Percentiles rank a stretch among this genome's conserved stretches.
Evolutionary conservation across 2,888 invertebrate species (phyloP).

Genomic region (Drosophila demipolita): DNA sequence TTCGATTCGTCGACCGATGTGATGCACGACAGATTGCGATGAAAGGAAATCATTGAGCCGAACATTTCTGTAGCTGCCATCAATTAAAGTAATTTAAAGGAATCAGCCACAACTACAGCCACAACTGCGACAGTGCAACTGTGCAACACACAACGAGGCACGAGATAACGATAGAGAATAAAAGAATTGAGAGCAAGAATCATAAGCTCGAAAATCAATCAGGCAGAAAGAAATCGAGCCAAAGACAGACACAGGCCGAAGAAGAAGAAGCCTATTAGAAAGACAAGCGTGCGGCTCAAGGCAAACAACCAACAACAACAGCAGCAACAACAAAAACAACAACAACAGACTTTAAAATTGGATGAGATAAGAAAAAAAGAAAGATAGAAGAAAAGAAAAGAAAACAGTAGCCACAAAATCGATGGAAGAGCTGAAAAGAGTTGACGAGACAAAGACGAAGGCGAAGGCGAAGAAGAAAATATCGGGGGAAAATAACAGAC

Average conservation of each 20-base stretch:
- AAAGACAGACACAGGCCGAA: slow-evolving; percentile 16
- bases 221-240: slow-evolving; percentile 64
- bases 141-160: neutral
- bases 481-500: slow-evolving; percentile 58
- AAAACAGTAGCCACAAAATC: slow-evolving; percentile 78
- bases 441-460: slow-evolving; percentile 51
- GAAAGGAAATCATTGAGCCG: slow-evolving; percentile 73
- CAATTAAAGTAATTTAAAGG: slow-evolving; percentile 81
- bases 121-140: slow-evolving; percentile 7
- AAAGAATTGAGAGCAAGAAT: slow-evolving; percentile 51
- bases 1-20: slow-evolving; percentile 45
- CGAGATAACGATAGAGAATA: slow-evolving; percentile 35
- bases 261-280: slow-evolving; percentile 65
- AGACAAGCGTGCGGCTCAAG: slow-evolving; percentile 50
- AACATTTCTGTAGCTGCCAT: slow-evolving; percentile 58
- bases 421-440: slow-evolving; percentile 70
- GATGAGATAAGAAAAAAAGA: slow-evolving; percentile 55
- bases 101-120: slow-evolving; percentile 54
- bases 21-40: slow-evolving; percentile 75
- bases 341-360: slow-evolving; percentile 60
- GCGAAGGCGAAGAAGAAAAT: slow-evolving; percentile 39
- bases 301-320: slow-evolving; percentile 27
- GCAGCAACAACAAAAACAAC: slow-evolving; percentile 28
- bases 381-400: slow-evolving; percentile 1
- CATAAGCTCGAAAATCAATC: slow-evolving; percentile 76